A percentile compares a stretch with the other conserved stretches of the same genome.
phyloP scores from a whole-genome alignment of 2,888 invertebrate species.

The Anorthoa munda region DNA sequence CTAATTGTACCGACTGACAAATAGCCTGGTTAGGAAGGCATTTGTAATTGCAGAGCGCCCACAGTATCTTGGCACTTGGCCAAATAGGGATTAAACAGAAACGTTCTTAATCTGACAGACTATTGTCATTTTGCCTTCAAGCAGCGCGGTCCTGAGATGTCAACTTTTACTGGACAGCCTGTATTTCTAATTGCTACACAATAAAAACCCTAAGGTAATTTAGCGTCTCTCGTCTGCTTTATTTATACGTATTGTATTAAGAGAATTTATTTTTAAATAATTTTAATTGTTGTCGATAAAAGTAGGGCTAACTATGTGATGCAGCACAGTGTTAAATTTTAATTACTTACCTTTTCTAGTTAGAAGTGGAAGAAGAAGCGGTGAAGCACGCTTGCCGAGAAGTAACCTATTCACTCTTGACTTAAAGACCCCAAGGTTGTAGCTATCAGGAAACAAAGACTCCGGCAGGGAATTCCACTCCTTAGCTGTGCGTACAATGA shows the following conservation, averaged over 20 bases:
- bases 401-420: no score
- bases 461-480: no score
- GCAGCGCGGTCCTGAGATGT: background rate
- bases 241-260: background rate
- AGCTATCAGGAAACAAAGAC: no score
- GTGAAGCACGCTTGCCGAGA: no score
- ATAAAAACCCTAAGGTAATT: slow-evolving; percentile 44
- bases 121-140: slow-evolving; percentile 1
- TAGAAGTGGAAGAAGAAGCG: no score
- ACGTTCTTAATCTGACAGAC: slow-evolving; percentile 2
- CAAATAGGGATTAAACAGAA: slow-evolving; percentile 20
- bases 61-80: slow-evolving; percentile 22
- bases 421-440: no score
- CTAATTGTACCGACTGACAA: slow-evolving; percentile 65
- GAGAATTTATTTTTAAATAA: slow-evolving; percentile 3
- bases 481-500: no score
- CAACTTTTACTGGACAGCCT: slow-evolving; percentile 23
- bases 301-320: background rate
- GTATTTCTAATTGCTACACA: slow-evolving; percentile 37
- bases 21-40: slow-evolving; percentile 62
- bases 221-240: background rate
- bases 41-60: slow-evolving; percentile 53
- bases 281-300: slow-evolving; percentile 9
- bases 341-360: background rate
- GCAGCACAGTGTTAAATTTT: slow-evolving; percentile 6